A percentile compares a stretch with the other conserved stretches of the same genome.
Evolutionary conservation across 2,888 invertebrate species (phyloP).

Genomic region (Rhabditoides inermis): DNA sequence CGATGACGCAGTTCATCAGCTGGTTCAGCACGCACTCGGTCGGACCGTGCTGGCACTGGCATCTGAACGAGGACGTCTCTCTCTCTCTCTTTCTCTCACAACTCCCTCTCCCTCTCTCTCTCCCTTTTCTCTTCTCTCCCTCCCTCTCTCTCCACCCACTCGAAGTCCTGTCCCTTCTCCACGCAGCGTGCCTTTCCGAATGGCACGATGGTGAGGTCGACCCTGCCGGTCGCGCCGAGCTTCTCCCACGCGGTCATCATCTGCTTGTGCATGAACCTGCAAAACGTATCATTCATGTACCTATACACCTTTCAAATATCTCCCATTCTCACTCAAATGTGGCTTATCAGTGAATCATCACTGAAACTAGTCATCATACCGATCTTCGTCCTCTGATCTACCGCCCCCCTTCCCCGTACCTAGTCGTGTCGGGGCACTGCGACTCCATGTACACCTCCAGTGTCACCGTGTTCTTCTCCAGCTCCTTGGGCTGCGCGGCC

Average conservation of each 20-base stretch:
- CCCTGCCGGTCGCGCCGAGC: conserved; percentile 28
- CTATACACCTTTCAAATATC: not conserved
- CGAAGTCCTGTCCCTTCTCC: conserved; percentile 30
- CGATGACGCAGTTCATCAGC: conserved; percentile 51
- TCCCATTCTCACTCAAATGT: not conserved
- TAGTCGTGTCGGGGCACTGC: conserved; percentile 50
- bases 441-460: conserved; percentile 50
- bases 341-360: not conserved
- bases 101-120: not conserved
- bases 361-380: not conserved
- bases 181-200: conserved; percentile 49
- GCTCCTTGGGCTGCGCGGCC: not conserved
- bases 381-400: not conserved
- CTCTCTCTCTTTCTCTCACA: not conserved
- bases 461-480: conserved; percentile 27
- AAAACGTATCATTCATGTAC: not conserved
- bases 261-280: conserved; percentile 39
- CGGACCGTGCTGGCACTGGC: conserved; percentile 49
- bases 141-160: conserved; percentile 6
- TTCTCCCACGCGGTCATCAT: conserved; percentile 35
- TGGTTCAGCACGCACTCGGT: conserved; percentile 47
- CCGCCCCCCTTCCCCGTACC: conserved; percentile 9
- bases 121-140: not conserved
- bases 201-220: conserved; percentile 42
- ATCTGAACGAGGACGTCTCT: conserved; percentile 17